Conservation (phyloP, 1,140 invertebrate genomes). For the Scaptomyza graminum region DNA sequence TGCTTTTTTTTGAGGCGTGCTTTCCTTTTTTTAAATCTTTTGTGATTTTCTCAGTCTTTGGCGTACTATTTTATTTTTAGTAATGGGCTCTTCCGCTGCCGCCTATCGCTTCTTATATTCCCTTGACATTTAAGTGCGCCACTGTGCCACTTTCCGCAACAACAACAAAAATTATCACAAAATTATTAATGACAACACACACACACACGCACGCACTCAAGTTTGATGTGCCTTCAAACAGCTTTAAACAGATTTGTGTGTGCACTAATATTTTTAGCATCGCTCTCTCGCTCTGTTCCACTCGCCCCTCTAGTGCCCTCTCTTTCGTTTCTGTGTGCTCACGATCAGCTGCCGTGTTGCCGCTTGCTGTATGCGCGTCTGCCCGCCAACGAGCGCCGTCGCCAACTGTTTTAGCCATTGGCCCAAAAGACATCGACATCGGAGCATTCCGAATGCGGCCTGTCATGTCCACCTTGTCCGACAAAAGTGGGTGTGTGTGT, state of each 20-base stretch:
- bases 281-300: neutral
- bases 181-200: conserved; percentile 1
- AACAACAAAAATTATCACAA: conserved; percentile 15
- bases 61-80: conserved; percentile 63
- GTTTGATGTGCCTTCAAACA: conserved; percentile 26
- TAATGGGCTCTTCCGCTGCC: conserved; percentile 31
- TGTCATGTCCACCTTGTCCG: conserved; percentile 13
- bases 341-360: conserved; percentile 54
- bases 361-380: conserved; percentile 40
- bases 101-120: conserved; percentile 24
- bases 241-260: conserved; percentile 17
- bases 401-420: conserved; percentile 59
- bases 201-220: neutral
- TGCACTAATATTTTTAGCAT: conserved; percentile 30
- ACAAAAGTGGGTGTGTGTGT: neutral
- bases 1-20: conserved; percentile 24
- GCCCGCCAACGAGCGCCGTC: conserved; percentile 65
- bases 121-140: conserved; percentile 46
- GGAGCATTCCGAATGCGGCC: conserved; percentile 1
- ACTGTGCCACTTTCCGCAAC: conserved; percentile 50
- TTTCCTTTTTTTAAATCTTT: conserved; percentile 27
- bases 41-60: conserved; percentile 32
- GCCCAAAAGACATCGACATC: conserved; percentile 23
- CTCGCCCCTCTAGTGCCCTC: conserved; percentile 9
- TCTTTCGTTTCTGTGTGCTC: conserved; percentile 44